Evolutionary conservation across 2,888 invertebrate genomes (phyloP).

Genomic region (Barypeithes pellucidus): DNA sequence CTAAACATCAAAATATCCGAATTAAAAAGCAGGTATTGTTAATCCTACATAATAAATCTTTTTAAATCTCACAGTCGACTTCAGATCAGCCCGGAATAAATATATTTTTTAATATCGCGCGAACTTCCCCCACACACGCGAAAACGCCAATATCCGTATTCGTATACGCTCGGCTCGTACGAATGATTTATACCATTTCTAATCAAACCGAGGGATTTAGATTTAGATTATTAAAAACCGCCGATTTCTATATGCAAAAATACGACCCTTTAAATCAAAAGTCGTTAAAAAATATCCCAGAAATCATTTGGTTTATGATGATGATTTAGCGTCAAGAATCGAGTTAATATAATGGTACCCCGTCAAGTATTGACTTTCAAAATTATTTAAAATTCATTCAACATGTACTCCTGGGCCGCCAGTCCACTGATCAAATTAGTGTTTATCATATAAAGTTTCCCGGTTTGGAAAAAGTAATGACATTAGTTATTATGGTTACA

Average conservation of each 20-base stretch:
- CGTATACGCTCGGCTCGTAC: conserved; percentile 31
- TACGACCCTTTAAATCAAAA: conserved; percentile 43
- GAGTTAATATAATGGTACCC: neutral
- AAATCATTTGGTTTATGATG: neutral
- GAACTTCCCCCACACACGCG: conserved; percentile 35
- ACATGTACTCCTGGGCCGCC: too few species aligned
- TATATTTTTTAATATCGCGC: conserved; percentile 52
- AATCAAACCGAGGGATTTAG: conserved; percentile 47
- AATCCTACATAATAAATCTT: conserved; percentile 43
- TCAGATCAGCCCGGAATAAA: conserved; percentile 34
- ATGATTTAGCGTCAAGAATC: conserved; percentile 1
- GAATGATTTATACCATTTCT: conserved; percentile 52
- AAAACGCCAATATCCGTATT: conserved; percentile 40
- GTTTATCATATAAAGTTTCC: too few species aligned
- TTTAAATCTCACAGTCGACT: conserved; percentile 43
- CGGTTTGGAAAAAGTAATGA: too few species aligned
- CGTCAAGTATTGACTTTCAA: neutral
- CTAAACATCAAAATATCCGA: conserved; percentile 13
- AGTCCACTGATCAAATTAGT: too few species aligned
- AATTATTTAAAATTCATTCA: too few species aligned
- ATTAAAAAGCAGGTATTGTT: conserved; percentile 30
- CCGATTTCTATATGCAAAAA: conserved; percentile 42
- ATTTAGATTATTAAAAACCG: conserved; percentile 49
- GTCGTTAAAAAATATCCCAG: conserved; percentile 23
- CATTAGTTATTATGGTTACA: too few species aligned